Base-by-base conservation (phyloP, 2,888 invertebrate species). In the Argyresthia goedartella region DNA sequence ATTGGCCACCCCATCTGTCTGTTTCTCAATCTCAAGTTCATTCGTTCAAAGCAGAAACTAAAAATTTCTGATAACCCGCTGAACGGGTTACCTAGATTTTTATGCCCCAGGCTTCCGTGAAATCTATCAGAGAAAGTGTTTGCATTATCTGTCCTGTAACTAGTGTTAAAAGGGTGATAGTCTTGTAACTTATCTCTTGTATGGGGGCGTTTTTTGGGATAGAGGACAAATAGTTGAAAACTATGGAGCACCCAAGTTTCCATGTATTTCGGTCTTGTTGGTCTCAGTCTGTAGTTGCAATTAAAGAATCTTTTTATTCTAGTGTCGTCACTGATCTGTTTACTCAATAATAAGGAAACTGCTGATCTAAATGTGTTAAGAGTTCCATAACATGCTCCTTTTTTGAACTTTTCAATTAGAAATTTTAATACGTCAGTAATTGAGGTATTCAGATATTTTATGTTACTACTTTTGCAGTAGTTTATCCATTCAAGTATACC, bases 321-420 rank as follows among this genome's bases (percentile, higher is more conserved):
- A 10, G 48, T 49, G 46, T 54, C 49, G 8, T 25, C 11, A 6
- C 41, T 25, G 34, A 54, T 44, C 8, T 44, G 14, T 8, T 36
- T 39, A 4, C 51, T 51, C 34, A 51, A 8, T 13, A 54, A 34
- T 48, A 54, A 16, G 10, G 54, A 51, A 3, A 54, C 33, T 4
- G 54, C 54, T 49, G 54, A 51, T 35, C 51, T 11, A 13, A 13
- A 14, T 14, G 25, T 47, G 36, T 54, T 54, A 11, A 54, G 39
- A 8, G 50, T 36, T 6, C 50, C 39, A 44, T 54, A 54, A 14
- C 25, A 16, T 15, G 36, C 16, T 4, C 49, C 54, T 10, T 11
- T 36, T 8, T 54, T 33, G 25, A 48, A 51, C 6, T n/a, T 13
- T 2, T 43, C 42, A 11, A 25, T 44, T 48, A 54, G 33, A 44